phyloP scores from a whole-genome alignment of 2,113 vertebrate genomes.

The Garra rufa region DNA sequence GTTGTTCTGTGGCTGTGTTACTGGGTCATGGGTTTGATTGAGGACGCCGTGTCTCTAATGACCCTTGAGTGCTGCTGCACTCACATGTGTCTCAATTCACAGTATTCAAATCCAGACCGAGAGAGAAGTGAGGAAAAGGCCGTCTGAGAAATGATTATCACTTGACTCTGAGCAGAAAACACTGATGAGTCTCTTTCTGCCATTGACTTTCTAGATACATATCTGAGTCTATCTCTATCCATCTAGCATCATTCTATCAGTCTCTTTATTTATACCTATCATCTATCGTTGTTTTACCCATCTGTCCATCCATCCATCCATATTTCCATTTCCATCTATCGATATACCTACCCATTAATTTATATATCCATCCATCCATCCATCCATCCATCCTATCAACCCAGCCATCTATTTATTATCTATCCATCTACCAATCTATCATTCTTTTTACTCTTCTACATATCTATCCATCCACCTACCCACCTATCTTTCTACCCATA shows the following conservation, averaged over 20 bases:
- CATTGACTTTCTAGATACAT: neutral
- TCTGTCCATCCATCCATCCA: too few species aligned
- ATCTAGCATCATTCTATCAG: neutral
- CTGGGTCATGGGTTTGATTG: neutral
- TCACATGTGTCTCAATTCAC: neutral
- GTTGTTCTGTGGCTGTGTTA: neutral
- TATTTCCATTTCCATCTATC: too few species aligned
- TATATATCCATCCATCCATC: too few species aligned
- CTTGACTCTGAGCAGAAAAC: constrained; percentile 1
- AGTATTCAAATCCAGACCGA: neutral
- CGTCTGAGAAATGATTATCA: neutral
- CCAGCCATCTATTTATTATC: too few species aligned
- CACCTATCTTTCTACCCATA: too few species aligned
- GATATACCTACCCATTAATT: too few species aligned
- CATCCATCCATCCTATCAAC: too few species aligned
- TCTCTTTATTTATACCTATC: too few species aligned
- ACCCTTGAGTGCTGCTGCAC: neutral
- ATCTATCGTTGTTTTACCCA: too few species aligned
- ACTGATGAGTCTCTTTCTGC: neutral
- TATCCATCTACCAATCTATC: too few species aligned
- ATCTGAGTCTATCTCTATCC: neutral
- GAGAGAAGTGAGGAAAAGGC: neutral
- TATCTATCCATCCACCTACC: too few species aligned
- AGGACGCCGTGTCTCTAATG: neutral
- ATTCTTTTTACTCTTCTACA: too few species aligned